Percentiles rank a stretch among this genome's conserved stretches.
phyloP scores from a whole-genome alignment of 2,797 vertebrate species.

The Tapirus indicus region DNA sequence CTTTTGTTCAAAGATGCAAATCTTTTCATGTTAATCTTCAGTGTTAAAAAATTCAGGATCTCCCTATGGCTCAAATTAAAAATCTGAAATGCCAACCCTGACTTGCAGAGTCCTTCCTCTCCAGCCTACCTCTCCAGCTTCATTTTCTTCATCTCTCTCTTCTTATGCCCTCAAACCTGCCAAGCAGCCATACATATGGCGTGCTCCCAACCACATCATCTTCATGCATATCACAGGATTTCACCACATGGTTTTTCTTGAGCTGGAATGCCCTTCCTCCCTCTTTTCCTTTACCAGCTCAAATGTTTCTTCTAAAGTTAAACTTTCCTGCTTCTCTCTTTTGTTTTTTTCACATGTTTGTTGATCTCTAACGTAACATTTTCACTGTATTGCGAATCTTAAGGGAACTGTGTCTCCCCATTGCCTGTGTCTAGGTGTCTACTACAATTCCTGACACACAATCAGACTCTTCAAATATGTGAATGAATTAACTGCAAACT shows the following conservation, averaged over 20 bases:
- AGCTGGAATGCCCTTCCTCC: neutral
- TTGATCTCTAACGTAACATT: neutral
- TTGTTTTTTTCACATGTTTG: rapidly evolving
- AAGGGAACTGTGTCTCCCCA: neutral
- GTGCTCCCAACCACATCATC: neutral
- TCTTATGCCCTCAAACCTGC: neutral
- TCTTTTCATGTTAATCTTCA: neutral
- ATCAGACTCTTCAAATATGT: neutral
- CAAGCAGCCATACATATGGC: neutral
- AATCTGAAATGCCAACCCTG: neutral
- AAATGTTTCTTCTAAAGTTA: neutral
- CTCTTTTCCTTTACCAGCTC: neutral
- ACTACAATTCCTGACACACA: neutral
- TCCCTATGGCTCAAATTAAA: neutral
- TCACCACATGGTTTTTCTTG: neutral
- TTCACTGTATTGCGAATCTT: neutral
- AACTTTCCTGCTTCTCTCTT: neutral
- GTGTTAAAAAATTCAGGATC: neutral
- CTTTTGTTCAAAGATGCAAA: neutral
- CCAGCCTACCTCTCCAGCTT: neutral
- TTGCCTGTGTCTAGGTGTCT: neutral
- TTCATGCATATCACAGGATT: neutral
- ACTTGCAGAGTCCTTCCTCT: neutral
- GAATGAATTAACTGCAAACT: neutral
- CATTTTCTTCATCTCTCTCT: neutral